Base-by-base conservation (phyloP, 2,113 vertebrate genomes). In the Myxocyprinus asiaticus region DNA sequence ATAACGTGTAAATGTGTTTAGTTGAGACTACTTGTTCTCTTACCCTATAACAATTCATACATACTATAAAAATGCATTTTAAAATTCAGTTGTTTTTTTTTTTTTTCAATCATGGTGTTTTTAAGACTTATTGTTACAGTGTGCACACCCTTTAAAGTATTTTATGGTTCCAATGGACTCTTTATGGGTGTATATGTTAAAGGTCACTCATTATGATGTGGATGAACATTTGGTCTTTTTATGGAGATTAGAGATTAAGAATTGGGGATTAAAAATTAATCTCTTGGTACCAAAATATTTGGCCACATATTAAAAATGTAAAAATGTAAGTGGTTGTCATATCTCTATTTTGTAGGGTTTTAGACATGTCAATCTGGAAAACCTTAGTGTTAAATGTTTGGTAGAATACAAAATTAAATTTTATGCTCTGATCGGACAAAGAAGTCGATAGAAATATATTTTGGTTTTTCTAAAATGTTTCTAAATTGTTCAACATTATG, bases 281-380 rank as follows among this genome's bases (percentile, higher is more conserved):
- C 59, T n/a, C n/a, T 44, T 50, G 22, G 33, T 50, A 77, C 68
- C 73, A 80, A 74, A 42, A 22, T 42, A 61, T 48, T 9, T 14
- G 75, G 48, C 17, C 43, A 77, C 44, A 77, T 33, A 33, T 33
- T n/a, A n/a, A n/a, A n/a, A n/a, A 33, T 33, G n/a, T 33, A 33
- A 33, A 33, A 33, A 33, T 33, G 22, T 33, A 33, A 33, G 22
- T 33, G 22, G 51, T 17, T 68, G 67, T 69, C 74, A 17, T 67
- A 56, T 85, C 50, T 83, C 63, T 85, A 85, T 85, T 85, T 85
- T 85, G 74, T 85, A 83, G 65, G 45, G 53, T 85, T 81, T 85
- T 81, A 65, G 51, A 84, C 14, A 77, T 67, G 47, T 65, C 64
- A 33, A 62, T 67, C 43, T 68, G 43, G 50, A 75, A 33, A 69